Base-by-base conservation (phyloP, 1,140 invertebrate species). In the Nomia melanderi region DNA sequence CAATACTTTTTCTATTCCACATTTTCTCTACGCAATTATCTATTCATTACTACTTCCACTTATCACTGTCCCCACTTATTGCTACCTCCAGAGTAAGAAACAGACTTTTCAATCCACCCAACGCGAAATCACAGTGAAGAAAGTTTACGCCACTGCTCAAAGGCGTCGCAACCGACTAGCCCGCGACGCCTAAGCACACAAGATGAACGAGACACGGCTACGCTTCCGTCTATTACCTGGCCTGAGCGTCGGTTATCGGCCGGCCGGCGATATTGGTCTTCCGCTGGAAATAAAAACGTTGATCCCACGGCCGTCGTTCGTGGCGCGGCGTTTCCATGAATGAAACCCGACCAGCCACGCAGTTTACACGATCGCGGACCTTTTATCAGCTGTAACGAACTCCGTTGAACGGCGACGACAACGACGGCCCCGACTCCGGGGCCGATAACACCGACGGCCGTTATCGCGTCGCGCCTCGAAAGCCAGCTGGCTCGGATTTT, bases 331-430 rank as follows among this genome's bases (percentile, higher is more conserved):
- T 74, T 82, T 74, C 84, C 73, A 85, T 85, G 84, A 86, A 86
- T 86, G 84, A 86, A 85, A 79, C 79, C 66, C 65, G 67, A 54
- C 79, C 70, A 62, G 63, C 20, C 54, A 7, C 77, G 33, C 73
- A 60, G 53, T 47, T 83, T 78, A 81, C 79, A 78, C n/a, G 71
- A 60, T 33, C 74, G 62, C 50, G 23, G 8, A 25, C 31, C 67
- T 41, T 79, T 83, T 83, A 83, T 83, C 81, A 79, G 67, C 33
- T 53, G 80, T 72, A 83, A 79, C 76, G 53, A 83, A 79, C 56
- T 83, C 70, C 69, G 67, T 74, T 69, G 75, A 70, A 67, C 79
- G 47, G 41, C 65, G 53, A 54, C 54, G 69, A 73, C 70, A 65
- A 78, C 76, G 76, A 66, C 74, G 9, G 75, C 64, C 62, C 12